Conservation (phyloP, 2,113 vertebrate genomes). For the Cyprinodon brontotheroides region DNA sequence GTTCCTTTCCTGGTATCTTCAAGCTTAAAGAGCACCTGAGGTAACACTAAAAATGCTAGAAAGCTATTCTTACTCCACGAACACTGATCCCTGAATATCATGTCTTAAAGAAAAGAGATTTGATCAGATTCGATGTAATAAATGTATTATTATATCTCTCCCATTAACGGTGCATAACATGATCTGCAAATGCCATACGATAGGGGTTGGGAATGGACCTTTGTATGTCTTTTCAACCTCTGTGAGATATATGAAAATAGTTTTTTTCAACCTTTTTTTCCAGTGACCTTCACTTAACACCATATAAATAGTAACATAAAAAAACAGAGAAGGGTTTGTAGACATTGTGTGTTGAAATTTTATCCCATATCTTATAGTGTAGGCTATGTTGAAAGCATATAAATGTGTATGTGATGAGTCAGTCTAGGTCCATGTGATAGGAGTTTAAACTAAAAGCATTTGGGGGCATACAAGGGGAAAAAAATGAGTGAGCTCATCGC, state of each 20-base stretch:
- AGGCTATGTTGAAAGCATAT: slow-evolving; percentile 32
- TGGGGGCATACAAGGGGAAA: slow-evolving; percentile 55
- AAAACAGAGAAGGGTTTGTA: slow-evolving; percentile 1
- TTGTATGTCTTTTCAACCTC: background rate
- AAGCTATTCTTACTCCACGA: background rate
- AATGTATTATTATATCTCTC: background rate
- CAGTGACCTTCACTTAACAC: background rate
- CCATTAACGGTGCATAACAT: background rate
- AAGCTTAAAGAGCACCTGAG: background rate
- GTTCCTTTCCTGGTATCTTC: background rate
- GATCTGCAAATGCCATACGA: no score
- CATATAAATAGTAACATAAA: background rate
- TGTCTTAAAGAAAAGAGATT: background rate
- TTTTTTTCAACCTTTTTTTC: background rate
- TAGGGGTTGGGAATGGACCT: background rate
- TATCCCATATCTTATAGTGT: slow-evolving; percentile 16
- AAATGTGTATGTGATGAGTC: slow-evolving; percentile 27
- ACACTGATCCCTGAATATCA: background rate
- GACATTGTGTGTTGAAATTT: slow-evolving; percentile 4
- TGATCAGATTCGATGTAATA: background rate
- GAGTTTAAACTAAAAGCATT: slow-evolving; percentile 38
- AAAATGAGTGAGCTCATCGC: slow-evolving; percentile 62
- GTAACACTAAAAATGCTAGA: background rate
- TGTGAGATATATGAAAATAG: background rate
- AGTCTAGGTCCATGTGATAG: slow-evolving; percentile 24